Conservation (phyloP, 2,113 vertebrate species). For the Periophthalmus modestus region DNA sequence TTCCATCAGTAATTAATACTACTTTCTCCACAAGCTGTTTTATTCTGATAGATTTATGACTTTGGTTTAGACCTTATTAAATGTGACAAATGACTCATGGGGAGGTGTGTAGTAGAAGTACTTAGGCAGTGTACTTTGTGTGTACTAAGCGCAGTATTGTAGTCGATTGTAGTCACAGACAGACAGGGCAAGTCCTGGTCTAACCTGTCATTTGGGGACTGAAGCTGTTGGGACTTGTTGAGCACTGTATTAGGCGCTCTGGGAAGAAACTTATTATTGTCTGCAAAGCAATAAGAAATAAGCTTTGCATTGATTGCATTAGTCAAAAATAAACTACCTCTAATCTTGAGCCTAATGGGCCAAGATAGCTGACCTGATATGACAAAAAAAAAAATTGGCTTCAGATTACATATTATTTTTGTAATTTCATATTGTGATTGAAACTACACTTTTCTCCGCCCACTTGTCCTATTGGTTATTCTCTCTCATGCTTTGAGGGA, state of each 20-base stretch:
- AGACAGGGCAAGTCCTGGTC: conserved; percentile 49
- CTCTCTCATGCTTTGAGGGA: no score
- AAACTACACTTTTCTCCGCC: no score
- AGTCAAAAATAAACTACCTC: neutral
- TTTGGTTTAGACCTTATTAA: conserved; percentile 7
- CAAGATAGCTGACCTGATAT: no score
- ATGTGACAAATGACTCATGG: conserved; percentile 25
- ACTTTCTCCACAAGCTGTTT: conserved; percentile 24
- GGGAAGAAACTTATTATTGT: conserved; percentile 29
- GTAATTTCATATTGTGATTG: no score
- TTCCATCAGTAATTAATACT: neutral
- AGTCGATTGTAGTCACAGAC: conserved; percentile 51
- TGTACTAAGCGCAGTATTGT: conserved; percentile 33
- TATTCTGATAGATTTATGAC: neutral
- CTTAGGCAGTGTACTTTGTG: conserved; percentile 8
- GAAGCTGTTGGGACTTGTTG: conserved; percentile 61
- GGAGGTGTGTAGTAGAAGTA: conserved; percentile 45
- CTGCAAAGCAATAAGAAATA: conserved; percentile 4
- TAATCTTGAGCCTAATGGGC: no score
- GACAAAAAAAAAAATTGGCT: no score
- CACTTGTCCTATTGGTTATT: no score
- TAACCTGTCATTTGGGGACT: conserved; percentile 55
- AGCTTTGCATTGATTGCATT: neutral
- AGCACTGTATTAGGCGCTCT: conserved; percentile 17
- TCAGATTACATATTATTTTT: no score